These are phyloP conservation scores for Syrmaticus mikado DNA, from an alignment of 2,113 vertebrate species.

Conservation along the genomic window DNA sequence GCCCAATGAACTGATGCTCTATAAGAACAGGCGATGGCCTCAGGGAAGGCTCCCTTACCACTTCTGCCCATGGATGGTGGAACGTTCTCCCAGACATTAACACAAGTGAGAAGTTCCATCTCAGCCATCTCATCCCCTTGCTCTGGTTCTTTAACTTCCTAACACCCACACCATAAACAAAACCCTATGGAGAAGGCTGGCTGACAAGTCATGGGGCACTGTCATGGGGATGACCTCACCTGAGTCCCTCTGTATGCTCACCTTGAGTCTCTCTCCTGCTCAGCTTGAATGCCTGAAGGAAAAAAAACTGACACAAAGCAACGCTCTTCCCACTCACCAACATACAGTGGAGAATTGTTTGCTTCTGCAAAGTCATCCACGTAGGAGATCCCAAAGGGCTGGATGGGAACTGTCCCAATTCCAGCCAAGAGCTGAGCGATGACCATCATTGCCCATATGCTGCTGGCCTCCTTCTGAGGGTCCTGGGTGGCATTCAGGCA, in stretches of 20 bases:
- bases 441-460: conserved; percentile 91
- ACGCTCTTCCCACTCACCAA: conserved; percentile 77
- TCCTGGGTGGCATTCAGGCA: conserved; percentile 45
- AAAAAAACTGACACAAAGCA: accelerated
- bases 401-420: conserved; percentile 93
- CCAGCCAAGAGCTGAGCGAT: conserved; percentile 91
- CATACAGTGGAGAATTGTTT: conserved; percentile 91
- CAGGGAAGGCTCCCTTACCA: neutral
- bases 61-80: neutral
- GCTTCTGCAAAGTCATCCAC: conserved; percentile 92
- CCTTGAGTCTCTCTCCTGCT: neutral
- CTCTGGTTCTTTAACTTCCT: neutral
- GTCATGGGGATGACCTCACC: neutral
- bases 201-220: neutral
- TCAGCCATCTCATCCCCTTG: neutral
- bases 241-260: neutral
- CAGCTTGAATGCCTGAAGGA: neutral
- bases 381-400: conserved; percentile 96
- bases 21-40: neutral
- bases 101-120: neutral
- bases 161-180: neutral
- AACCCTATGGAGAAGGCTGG: neutral
- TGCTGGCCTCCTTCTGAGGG: conserved; percentile 77
- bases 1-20: accelerated
- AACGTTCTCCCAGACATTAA: neutral